Base-by-base conservation (phyloP, 2,113 vertebrate species). In the Artemisiospiza belli region DNA sequence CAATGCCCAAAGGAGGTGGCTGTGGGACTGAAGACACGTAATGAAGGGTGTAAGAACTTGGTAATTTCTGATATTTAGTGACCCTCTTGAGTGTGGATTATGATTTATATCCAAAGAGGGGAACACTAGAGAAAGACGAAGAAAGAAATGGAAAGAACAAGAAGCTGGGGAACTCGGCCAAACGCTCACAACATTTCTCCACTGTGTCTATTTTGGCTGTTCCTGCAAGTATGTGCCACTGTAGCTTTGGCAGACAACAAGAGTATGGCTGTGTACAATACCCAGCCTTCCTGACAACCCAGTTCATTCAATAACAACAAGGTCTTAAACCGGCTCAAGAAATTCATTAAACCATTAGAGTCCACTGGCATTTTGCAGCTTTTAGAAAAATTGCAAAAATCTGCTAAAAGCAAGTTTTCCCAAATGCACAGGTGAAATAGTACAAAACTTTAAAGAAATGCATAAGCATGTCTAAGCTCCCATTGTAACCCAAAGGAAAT, bases 121-220 rank as follows among this genome's bases (percentile, higher is more conserved):
- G 18, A 96, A 81, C 1, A 2, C 43, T 39, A 74, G 51, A 35
- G 57, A 83, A 87, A 74, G 23, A 57, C 4, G 1, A 89, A 94
- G 68, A 92, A 74, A 93, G 90, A 93, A 86, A 92, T 14, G 30
- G 89, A 94, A 96, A 90, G 79, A 90, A 93, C 79, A 96, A 95
- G 94, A 94, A 92, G 83, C 47, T 70, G 52, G 19, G 89, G 68
- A 94, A 90, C 64, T 70, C 1, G 0, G 95, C 91, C 92, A 96
- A 94, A 86, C 7, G 79, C 64, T 94, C 86, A 89, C 86, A 96
- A 9, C 83, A 92, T 83, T 86, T 95, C 92, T 95, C 75, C 67
- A 47, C 89, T 86, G 68, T 90, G 88, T 92, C 96, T 93, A 23
- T 75, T 96, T 96, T 96, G 95, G 95, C 92, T 70, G 90, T 54